Conservation (phyloP, 2,113 vertebrate genomes). For the Lepisosteus osseus region DNA sequence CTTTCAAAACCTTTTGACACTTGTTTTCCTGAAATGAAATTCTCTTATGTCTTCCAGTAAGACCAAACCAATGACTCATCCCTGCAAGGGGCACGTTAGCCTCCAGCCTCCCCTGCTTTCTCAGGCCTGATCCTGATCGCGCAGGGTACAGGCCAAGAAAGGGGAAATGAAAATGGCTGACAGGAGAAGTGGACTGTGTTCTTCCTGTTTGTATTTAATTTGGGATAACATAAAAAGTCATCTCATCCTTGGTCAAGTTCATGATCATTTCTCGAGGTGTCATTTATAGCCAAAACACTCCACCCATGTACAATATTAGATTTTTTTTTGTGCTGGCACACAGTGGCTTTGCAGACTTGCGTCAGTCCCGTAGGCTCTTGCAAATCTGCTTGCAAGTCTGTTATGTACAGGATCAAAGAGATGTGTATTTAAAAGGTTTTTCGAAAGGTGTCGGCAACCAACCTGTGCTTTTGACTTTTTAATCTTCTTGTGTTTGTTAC, state of each 20-base stretch:
- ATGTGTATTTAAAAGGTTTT: no score
- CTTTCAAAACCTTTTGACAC: background rate
- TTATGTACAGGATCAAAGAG: no score
- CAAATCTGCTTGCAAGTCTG: no score
- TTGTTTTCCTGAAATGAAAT: conserved; percentile 10
- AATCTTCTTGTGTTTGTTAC: no score
- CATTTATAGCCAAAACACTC: conserved; percentile 4
- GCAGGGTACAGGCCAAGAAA: conserved; percentile 37
- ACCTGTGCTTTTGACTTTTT: no score
- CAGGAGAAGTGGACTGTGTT: conserved; percentile 34
- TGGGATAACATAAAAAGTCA: conserved; percentile 17
- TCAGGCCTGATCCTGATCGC: background rate
- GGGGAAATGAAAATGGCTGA: conserved; percentile 68
- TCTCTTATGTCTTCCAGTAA: conserved; percentile 14
- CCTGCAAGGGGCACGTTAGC: conserved; percentile 30
- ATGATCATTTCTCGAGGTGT: background rate
- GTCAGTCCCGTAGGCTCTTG: background rate
- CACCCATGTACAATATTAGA: conserved; percentile 3
- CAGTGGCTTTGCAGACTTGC: background rate
- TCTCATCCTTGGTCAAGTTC: background rate
- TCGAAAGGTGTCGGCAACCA: no score
- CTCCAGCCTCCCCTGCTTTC: conserved; percentile 11
- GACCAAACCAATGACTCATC: conserved; percentile 18
- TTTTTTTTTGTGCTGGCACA: conserved; percentile 4
- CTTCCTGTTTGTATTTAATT: conserved; percentile 58